phyloP scores from a whole-genome alignment of 2,888 invertebrate genomes.

The Nematopogon swammerdamellus region DNA sequence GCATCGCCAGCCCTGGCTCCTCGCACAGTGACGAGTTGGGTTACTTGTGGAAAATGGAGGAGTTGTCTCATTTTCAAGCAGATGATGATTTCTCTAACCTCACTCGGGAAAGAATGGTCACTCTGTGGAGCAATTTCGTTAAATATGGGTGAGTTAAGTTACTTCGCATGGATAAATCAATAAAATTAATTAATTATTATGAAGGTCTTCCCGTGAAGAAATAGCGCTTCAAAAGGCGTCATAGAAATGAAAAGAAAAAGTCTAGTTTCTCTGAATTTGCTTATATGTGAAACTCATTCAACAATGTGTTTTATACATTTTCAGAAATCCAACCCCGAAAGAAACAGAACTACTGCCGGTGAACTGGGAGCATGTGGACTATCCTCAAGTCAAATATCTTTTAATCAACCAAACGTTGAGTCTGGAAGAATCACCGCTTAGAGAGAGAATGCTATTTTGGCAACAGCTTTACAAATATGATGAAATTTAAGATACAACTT shows the following conservation, averaged over 20 bases:
- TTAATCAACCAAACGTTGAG: constrained; percentile 4
- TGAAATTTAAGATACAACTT: neutral
- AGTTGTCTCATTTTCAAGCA: neutral
- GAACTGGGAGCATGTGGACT: constrained; percentile 5
- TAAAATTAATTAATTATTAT: neutral
- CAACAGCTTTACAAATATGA: constrained; percentile 6
- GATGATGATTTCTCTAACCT: constrained; percentile 4
- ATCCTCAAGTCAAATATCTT: constrained; percentile 5
- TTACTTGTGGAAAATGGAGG: constrained; percentile 5
- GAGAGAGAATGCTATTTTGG: constrained; percentile 8
- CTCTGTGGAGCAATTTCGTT: constrained; percentile 8
- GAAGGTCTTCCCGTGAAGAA: neutral
- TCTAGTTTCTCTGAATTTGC: too few species aligned
- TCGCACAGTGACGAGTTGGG: constrained; percentile 8
- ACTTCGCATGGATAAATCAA: too few species aligned
- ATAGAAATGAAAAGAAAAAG: too few species aligned
- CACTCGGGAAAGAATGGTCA: constrained; percentile 5
- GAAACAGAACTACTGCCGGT: constrained; percentile 2
- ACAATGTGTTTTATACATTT: too few species aligned
- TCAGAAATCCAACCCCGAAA: constrained; percentile 8
- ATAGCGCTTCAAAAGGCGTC: too few species aligned
- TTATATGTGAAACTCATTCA: too few species aligned
- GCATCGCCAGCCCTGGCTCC: constrained; percentile 4
- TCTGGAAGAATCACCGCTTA: constrained; percentile 1
- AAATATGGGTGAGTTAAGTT: constrained; percentile 6